Evolutionary conservation across 64 coral and sea anemone genomes (phyloP), one percentile per base, ranked within the genome.

Genomic region (Platygyra sinensis): DNA sequence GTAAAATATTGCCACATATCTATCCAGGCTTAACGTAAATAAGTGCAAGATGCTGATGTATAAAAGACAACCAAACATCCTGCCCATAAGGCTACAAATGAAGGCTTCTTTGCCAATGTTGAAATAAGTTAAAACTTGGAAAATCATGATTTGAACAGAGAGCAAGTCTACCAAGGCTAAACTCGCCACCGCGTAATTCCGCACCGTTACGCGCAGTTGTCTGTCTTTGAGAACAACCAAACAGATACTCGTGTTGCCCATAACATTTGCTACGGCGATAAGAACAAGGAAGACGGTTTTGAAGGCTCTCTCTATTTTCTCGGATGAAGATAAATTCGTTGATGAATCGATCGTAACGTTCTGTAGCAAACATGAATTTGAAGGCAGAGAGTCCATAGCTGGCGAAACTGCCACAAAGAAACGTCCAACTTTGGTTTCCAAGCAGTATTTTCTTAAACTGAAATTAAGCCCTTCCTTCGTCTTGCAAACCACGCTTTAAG

Each of bases 1-100:
- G 55, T 92, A 96, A 80, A 96, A 92, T 32, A 96, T 82, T 8
- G 94, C 94, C n/a, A 96, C 77, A 32, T 96, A 92, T 52, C 86
- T 83, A 55, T 96, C 94, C 20, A 86, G 67, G 36, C 94, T 89
- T 72, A 96, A 74, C 25, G 82, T 32, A 75, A 96, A 96, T 79
- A 96, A 86, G 69, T 96, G 94, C 49, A 96, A 64, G 22, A 88
- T 91, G 49, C 90, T 92, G 55, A 78, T 73, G 52, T 96, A 92
- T 33, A 96, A 32, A 55, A 87, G 52, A n/a, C 57, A 67, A 8
- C 61, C 74, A 79, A 92, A 87, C 19, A 89, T 62, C 28, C 73
- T 77, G 11, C 60, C 86, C 31, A 96, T 89, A 15, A 89, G 55
- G 20, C 17, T 38, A 25, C 94, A 96, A 59, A 30, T 42, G 17